Evolutionary conservation across 1,140 invertebrate species (phyloP).

Genomic region (Aphaenogaster floridana): DNA sequence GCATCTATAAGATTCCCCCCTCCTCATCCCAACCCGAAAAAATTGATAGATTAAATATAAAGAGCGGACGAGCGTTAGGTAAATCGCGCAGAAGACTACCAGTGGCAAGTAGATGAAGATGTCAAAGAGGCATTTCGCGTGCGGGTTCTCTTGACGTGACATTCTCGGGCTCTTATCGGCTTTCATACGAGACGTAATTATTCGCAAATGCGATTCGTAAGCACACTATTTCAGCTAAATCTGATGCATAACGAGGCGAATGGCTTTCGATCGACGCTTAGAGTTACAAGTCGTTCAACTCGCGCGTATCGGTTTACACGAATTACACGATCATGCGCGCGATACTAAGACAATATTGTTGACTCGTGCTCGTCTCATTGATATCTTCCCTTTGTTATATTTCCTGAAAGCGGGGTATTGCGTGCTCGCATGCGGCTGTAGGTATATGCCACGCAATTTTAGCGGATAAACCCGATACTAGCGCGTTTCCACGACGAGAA

Average conservation of each 20-base stretch:
- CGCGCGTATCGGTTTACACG: conserved; percentile 40
- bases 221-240: conserved; percentile 20
- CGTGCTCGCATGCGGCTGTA: conserved; percentile 55
- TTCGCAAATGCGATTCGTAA: conserved; percentile 18
- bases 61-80: not conserved
- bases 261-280: conserved; percentile 31
- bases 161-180: conserved; percentile 7
- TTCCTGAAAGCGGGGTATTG: conserved; percentile 46
- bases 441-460: conserved; percentile 66
- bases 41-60: not conserved
- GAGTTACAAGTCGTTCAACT: conserved; percentile 50
- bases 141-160: not conserved
- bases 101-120: not conserved
- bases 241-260: conserved; percentile 18
- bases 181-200: conserved; percentile 27
- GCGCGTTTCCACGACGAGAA: conserved; percentile 38
- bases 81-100: not conserved
- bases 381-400: conserved; percentile 40
- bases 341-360: conserved; percentile 13
- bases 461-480: conserved; percentile 50
- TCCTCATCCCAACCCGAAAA: too few relatives aligned
- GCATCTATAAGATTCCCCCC: too few relatives aligned
- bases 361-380: conserved; percentile 43
- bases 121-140: not conserved
- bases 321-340: conserved; percentile 53